Percentiles rank a stretch among this genome's conserved stretches.
phyloP scores from a whole-genome alignment of 2,113 vertebrate genomes.

The Lynx canadensis region DNA sequence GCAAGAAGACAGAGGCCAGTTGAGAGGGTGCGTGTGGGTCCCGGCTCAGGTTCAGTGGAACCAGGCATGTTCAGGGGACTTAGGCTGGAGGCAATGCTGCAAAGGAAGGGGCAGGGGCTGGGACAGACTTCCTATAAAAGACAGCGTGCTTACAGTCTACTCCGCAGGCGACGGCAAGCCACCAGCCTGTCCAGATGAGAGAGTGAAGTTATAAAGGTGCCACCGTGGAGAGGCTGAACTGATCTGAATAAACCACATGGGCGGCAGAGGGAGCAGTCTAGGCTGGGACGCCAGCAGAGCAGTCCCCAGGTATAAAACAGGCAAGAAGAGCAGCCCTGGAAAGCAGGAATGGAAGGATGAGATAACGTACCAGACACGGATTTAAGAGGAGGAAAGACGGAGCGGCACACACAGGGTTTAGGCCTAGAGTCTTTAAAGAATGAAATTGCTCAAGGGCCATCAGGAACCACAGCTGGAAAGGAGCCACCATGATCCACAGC shows the following conservation, averaged over 20 bases:
- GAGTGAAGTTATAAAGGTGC: not conserved
- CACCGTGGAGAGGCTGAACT: not conserved
- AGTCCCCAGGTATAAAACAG: not conserved
- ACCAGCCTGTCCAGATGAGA: not conserved
- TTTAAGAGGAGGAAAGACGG: not conserved
- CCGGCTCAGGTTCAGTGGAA: not conserved
- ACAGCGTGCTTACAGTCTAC: not conserved
- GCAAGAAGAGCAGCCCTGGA: not conserved
- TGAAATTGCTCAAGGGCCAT: not conserved
- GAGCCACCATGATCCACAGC: accelerated
- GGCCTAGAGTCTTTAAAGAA: not conserved
- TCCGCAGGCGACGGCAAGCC: not conserved
- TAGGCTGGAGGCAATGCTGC: not conserved
- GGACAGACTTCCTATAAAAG: not conserved
- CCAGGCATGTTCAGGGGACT: not conserved
- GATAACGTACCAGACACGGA: not conserved
- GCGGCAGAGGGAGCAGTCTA: not conserved
- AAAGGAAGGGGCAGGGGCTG: not conserved
- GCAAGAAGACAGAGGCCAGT: not conserved
- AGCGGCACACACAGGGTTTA: accelerated
- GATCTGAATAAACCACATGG: not conserved
- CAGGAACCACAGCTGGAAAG: not conserved
- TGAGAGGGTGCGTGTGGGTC: not conserved
- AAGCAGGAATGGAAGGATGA: not conserved
- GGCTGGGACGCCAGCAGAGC: not conserved